Conservation (phyloP, 1,140 invertebrate genomes). For the Hyles euphorbiae region DNA sequence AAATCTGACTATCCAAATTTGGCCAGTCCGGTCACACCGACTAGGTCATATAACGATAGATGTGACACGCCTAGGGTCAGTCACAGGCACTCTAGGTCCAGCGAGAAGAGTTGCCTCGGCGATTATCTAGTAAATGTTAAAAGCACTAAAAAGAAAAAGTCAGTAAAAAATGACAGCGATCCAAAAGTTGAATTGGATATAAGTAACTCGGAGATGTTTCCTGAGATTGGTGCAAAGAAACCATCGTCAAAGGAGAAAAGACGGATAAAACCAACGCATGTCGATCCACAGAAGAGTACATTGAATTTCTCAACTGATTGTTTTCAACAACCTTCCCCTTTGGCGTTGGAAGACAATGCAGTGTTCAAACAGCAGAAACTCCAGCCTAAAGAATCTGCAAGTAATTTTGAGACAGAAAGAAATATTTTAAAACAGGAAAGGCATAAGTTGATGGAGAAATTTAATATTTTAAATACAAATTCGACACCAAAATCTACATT, state of each 20-base stretch:
- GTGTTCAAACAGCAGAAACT: constrained; percentile 58
- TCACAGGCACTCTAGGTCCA: constrained; percentile 45
- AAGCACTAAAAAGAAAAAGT: constrained; percentile 53
- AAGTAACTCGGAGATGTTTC: constrained; percentile 60
- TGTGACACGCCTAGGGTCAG: constrained; percentile 56
- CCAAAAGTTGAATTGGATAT: constrained; percentile 52
- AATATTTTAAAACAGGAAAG: constrained; percentile 64
- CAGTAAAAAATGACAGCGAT: constrained; percentile 44
- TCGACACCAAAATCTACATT: constrained; percentile 29
- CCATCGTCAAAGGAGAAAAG: constrained; percentile 48
- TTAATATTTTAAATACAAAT: constrained; percentile 57
- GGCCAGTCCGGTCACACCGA: constrained; percentile 54
- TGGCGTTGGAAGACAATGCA: constrained; percentile 58
- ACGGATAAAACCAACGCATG: constrained; percentile 67
- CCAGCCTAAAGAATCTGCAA: constrained; percentile 50
- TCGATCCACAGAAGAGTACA: constrained; percentile 56
- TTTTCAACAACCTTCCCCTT: constrained; percentile 43
- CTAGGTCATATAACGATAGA: constrained; percentile 38
- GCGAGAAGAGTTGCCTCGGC: constrained; percentile 58
- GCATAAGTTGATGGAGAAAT: constrained; percentile 71
- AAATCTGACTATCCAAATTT: constrained; percentile 62
- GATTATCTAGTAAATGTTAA: constrained; percentile 53
- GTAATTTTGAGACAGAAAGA: constrained; percentile 57
- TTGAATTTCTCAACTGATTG: constrained; percentile 50
- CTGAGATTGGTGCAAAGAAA: constrained; percentile 62